A percentile compares a stretch with the other conserved stretches of the same genome.
These are phyloP conservation scores for Vulpes vulpes DNA, from an alignment of 2,113 vertebrate genomes.

Conservation along the genomic window DNA sequence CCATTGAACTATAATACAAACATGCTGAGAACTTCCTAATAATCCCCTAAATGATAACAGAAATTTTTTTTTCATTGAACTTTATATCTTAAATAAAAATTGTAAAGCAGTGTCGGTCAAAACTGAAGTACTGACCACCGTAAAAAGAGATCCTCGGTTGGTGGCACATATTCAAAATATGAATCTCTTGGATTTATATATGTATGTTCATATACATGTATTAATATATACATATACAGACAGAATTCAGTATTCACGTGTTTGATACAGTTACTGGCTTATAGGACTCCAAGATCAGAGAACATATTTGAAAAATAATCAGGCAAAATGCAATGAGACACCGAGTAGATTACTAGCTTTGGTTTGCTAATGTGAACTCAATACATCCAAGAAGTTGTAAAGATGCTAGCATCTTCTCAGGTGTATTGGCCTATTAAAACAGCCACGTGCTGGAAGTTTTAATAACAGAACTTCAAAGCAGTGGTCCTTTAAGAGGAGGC, in stretches of 20 bases:
- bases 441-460: background rate
- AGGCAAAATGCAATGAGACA: background rate
- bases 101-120: background rate
- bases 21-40: background rate
- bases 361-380: background rate
- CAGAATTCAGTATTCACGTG: background rate
- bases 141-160: background rate
- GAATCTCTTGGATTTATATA: background rate
- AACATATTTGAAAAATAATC: background rate
- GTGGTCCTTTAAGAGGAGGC: background rate
- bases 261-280: background rate
- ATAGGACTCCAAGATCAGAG: background rate
- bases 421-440: background rate
- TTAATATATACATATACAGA: background rate
- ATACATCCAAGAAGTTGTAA: background rate
- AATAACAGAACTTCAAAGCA: background rate
- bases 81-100: background rate
- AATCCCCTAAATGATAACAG: background rate
- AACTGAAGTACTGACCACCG: background rate
- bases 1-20: background rate
- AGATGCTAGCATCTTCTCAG: background rate
- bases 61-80: background rate
- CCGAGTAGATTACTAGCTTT: background rate
- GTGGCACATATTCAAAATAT: background rate
- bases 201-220: background rate